phyloP scores from a whole-genome alignment of 2,797 vertebrate species.

The Acrossocheilus wenchowensis region DNA sequence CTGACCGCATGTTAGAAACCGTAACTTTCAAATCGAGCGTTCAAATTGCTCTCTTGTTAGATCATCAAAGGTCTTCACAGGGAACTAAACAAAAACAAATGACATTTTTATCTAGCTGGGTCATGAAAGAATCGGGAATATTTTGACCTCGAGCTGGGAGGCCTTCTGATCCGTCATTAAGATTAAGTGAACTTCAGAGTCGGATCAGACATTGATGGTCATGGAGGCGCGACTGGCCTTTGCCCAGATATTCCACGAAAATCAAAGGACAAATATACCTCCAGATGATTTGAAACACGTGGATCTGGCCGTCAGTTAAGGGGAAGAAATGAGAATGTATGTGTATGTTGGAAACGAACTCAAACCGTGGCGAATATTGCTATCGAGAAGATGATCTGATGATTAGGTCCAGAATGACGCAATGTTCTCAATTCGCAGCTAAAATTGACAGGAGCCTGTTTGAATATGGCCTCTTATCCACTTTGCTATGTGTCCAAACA shows the following conservation, averaged over 20 bases:
- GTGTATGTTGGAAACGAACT: slow-evolving; percentile 41
- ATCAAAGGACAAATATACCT: slow-evolving; percentile 63
- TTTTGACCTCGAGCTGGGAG: slow-evolving; percentile 70
- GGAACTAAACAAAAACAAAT: slow-evolving; percentile 75
- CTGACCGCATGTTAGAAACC: slow-evolving; percentile 68
- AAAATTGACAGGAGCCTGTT: slow-evolving; percentile 37
- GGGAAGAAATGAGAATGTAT: slow-evolving; percentile 45
- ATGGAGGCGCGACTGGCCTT: slow-evolving; percentile 43
- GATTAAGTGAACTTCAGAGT: slow-evolving; percentile 67
- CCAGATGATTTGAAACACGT: slow-evolving; percentile 65
- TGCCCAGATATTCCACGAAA: slow-evolving; percentile 58
- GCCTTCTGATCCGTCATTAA: slow-evolving; percentile 68
- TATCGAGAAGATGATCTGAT: slow-evolving; percentile 54
- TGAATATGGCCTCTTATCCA: slow-evolving; percentile 17
- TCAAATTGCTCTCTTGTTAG: slow-evolving; percentile 78
- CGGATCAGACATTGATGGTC: slow-evolving; percentile 49
- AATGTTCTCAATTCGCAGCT: slow-evolving; percentile 48
- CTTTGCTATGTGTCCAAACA: slow-evolving; percentile 1
- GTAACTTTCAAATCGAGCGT: slow-evolving; percentile 79
- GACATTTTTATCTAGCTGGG: slow-evolving; percentile 77
- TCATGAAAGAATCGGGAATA: slow-evolving; percentile 72
- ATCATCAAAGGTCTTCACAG: slow-evolving; percentile 79
- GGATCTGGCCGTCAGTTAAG: slow-evolving; percentile 57
- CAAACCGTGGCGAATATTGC: slow-evolving; percentile 28
- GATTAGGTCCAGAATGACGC: slow-evolving; percentile 55